Percentiles rank a stretch among this genome's conserved stretches.
phyloP scores from a whole-genome alignment of 2,888 invertebrate genomes.

The Chloroclysta siterata region DNA sequence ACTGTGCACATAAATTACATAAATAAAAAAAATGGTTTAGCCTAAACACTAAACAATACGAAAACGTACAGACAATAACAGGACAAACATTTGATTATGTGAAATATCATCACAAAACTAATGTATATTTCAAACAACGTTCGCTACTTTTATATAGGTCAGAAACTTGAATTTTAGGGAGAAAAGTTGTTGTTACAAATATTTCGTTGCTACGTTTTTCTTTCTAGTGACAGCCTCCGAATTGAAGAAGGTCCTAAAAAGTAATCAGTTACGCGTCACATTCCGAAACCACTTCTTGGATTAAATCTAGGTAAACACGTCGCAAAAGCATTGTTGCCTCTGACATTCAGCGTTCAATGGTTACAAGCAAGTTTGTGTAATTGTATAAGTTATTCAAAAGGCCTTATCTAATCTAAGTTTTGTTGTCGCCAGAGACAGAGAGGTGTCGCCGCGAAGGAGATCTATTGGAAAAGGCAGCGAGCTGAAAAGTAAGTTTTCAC shows the following conservation, averaged over 20 bases:
- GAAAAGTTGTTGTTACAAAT: background rate
- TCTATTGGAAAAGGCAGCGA: conserved; percentile 78
- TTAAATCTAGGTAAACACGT: conserved; percentile 23
- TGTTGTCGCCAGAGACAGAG: conserved; percentile 86
- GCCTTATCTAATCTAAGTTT: conserved; percentile 79
- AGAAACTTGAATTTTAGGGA: background rate
- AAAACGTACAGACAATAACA: too few species aligned
- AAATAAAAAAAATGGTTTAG: too few species aligned
- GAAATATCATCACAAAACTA: too few species aligned
- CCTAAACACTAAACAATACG: too few species aligned
- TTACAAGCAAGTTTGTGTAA: conserved; percentile 31
- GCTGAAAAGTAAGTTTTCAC: conserved; percentile 76
- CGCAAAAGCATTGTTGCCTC: conserved; percentile 9
- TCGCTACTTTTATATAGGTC: background rate
- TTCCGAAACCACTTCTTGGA: conserved; percentile 23
- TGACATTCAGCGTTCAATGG: conserved; percentile 23
- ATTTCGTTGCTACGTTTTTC: too few species aligned
- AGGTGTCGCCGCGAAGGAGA: conserved; percentile 86
- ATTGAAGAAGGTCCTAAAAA: conserved; percentile 16
- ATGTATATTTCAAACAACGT: too few species aligned
- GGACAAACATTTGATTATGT: too few species aligned
- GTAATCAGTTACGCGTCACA: conserved; percentile 20
- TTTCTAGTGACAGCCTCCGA: conserved; percentile 17
- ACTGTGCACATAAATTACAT: too few species aligned
- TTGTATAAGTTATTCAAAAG: conserved; percentile 40